These are phyloP conservation scores for Ruditapes philippinarum DNA, from an alignment of 1,140 invertebrate genomes.

Conservation along the genomic window DNA sequence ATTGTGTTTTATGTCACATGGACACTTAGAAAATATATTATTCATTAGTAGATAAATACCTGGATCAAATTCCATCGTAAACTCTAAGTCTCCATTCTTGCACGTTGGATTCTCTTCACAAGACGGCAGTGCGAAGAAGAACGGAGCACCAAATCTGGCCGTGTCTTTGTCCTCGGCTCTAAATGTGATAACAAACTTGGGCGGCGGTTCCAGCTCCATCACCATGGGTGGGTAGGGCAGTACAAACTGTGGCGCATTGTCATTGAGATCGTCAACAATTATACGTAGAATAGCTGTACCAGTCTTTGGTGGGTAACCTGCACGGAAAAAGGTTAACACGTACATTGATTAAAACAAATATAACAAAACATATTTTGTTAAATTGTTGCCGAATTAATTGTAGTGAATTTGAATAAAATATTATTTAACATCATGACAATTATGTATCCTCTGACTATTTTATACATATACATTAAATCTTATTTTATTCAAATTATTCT, in stretches of 20 bases:
- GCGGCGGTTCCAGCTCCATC: constrained; percentile 93
- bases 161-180: constrained; percentile 93
- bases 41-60: too few relatives aligned
- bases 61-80: constrained; percentile 77
- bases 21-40: too few relatives aligned
- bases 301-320: constrained; percentile 93
- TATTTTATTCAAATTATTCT: too few relatives aligned
- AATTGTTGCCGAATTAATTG: too few relatives aligned
- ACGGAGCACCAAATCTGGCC: constrained; percentile 76
- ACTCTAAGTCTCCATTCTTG: constrained; percentile 68
- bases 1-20: too few relatives aligned
- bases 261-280: constrained; percentile 98
- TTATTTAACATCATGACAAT: too few relatives aligned
- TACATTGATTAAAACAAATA: too few relatives aligned
- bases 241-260: constrained; percentile 95
- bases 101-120: constrained; percentile 73
- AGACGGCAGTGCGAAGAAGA: constrained; percentile 73
- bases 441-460: too few relatives aligned
- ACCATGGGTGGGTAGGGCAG: constrained; percentile 96
- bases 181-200: constrained; percentile 95
- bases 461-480: too few relatives aligned
- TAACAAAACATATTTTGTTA: too few relatives aligned
- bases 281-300: constrained; percentile 98
- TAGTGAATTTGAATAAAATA: too few relatives aligned
- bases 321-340: too few relatives aligned